A percentile compares a stretch with the other conserved stretches of the same genome.
Conservation (phyloP, 2,113 vertebrate genomes). For the Forbesichthys agassizii region DNA sequence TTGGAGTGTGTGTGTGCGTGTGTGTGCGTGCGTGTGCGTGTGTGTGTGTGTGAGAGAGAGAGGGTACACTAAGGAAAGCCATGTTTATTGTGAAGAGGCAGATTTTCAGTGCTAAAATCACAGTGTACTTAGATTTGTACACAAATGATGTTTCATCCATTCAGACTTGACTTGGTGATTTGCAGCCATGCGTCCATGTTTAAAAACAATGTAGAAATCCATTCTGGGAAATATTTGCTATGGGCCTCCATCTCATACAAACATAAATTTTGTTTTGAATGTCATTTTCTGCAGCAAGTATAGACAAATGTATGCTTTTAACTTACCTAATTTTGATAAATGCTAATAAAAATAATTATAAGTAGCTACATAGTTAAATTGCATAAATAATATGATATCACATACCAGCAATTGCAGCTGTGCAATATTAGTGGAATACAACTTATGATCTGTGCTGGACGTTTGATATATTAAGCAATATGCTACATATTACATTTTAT, state of each 20-base stretch:
- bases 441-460: slow-evolving; percentile 34
- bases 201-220: slow-evolving; percentile 14
- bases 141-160: neutral
- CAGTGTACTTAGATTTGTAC: slow-evolving; percentile 7
- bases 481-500: slow-evolving; percentile 33
- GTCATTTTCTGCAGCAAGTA: slow-evolving; percentile 45
- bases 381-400: slow-evolving; percentile 31
- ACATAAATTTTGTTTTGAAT: slow-evolving; percentile 40
- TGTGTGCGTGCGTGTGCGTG: too few relatives aligned
- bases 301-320: slow-evolving; percentile 48
- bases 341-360: slow-evolving; percentile 42
- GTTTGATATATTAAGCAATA: slow-evolving; percentile 44
- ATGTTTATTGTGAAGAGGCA: too few relatives aligned
- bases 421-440: slow-evolving; percentile 49
- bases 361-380: slow-evolving; percentile 19
- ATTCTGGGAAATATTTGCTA: slow-evolving; percentile 11
- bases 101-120: too few relatives aligned
- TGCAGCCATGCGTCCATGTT: slow-evolving; percentile 34
- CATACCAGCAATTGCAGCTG: slow-evolving; percentile 52
- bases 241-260: slow-evolving; percentile 14
- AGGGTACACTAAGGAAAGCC: too few relatives aligned
- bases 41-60: too few relatives aligned
- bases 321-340: slow-evolving; percentile 57
- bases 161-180: slow-evolving; percentile 31
- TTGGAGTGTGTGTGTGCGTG: slow-evolving; percentile 56